A percentile compares a stretch with the other conserved stretches of the same genome.
Conservation (phyloP, 2,888 invertebrate species). For the Limnephilus auricula region DNA sequence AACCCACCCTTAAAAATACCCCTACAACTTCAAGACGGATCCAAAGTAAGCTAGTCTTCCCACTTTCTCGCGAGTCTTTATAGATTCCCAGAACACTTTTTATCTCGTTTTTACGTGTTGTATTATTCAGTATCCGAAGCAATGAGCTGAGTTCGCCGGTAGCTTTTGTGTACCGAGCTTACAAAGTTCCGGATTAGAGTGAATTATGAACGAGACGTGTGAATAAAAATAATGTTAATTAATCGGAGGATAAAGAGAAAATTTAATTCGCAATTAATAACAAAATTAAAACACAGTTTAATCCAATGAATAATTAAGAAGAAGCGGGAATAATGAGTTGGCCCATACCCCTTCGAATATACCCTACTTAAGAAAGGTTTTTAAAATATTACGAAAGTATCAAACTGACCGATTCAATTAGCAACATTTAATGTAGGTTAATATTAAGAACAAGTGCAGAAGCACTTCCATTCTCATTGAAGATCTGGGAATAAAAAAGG, state of each 20-base stretch:
- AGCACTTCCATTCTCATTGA: too few species aligned
- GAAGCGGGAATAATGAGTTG: conserved; percentile 4
- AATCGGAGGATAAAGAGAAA: conserved; percentile 59
- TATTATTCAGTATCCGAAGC: conserved; percentile 51
- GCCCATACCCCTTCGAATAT: not conserved
- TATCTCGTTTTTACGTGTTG: conserved; percentile 44
- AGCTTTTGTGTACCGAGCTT: conserved; percentile 56
- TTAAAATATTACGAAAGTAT: too few species aligned
- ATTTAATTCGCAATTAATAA: conserved; percentile 54
- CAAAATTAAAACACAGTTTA: conserved; percentile 29
- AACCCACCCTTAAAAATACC: conserved; percentile 44
- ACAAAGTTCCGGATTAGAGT: conserved; percentile 62
- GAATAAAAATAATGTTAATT: conserved; percentile 65
- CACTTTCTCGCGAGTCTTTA: conserved; percentile 34
- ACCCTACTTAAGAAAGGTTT: not conserved
- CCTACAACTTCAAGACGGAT: conserved; percentile 24
- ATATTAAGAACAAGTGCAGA: too few species aligned
- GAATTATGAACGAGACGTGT: conserved; percentile 61
- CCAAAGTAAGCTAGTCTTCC: conserved; percentile 44
- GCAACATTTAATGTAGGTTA: too few species aligned
- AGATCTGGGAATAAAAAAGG: too few species aligned
- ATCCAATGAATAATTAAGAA: conserved; percentile 42
- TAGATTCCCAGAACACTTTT: not conserved
- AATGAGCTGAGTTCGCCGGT: conserved; percentile 60
- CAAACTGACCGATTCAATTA: too few species aligned